These are phyloP conservation scores for Chrysopa pallens DNA, from an alignment of 1,140 invertebrate species.

Conservation along the genomic window DNA sequence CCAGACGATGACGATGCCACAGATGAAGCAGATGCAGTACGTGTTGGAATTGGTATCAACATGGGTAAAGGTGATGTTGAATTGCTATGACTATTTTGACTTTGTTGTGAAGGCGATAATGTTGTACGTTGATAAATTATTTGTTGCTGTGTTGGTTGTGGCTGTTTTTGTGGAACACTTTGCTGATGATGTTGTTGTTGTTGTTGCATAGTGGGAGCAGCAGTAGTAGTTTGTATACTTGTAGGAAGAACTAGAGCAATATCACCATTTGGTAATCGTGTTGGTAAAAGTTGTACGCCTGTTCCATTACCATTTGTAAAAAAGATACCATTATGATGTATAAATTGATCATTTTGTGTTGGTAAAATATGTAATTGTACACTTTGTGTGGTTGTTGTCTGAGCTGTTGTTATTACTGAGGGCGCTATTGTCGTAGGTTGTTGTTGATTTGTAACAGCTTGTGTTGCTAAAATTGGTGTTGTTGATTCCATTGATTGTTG, in stretches of 20 bases:
- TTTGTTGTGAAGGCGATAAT: slow-evolving; percentile 14
- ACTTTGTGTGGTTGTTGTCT: slow-evolving; percentile 4
- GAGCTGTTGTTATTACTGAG: background rate
- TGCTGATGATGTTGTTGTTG: background rate
- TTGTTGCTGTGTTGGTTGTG: slow-evolving; percentile 8
- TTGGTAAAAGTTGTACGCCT: slow-evolving; percentile 54
- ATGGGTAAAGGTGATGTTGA: slow-evolving; percentile 37
- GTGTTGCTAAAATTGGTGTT: slow-evolving; percentile 12
- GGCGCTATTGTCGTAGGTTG: slow-evolving; percentile 2
- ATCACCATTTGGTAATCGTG: slow-evolving; percentile 48
- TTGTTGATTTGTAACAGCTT: slow-evolving; percentile 14
- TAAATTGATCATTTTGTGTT: slow-evolving; percentile 32
- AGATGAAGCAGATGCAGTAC: slow-evolving; percentile 46
- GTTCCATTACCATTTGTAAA: slow-evolving; percentile 39
- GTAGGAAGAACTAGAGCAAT: slow-evolving; percentile 58
- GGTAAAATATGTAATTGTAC: slow-evolving; percentile 25
- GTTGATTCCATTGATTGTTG: too few species aligned
- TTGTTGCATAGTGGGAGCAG: slow-evolving; percentile 20
- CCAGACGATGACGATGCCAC: slow-evolving; percentile 33
- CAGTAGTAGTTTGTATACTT: slow-evolving; percentile 22
- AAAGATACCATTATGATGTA: slow-evolving; percentile 26
- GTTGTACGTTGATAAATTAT: slow-evolving; percentile 19
- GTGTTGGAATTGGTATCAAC: slow-evolving; percentile 48
- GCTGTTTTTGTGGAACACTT: slow-evolving; percentile 1
- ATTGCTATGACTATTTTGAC: too few species aligned